Evolutionary conservation across 2,113 vertebrate genomes (phyloP), one percentile per base, ranked within the genome.

Genomic region (Chaenocephalus aceratus): DNA sequence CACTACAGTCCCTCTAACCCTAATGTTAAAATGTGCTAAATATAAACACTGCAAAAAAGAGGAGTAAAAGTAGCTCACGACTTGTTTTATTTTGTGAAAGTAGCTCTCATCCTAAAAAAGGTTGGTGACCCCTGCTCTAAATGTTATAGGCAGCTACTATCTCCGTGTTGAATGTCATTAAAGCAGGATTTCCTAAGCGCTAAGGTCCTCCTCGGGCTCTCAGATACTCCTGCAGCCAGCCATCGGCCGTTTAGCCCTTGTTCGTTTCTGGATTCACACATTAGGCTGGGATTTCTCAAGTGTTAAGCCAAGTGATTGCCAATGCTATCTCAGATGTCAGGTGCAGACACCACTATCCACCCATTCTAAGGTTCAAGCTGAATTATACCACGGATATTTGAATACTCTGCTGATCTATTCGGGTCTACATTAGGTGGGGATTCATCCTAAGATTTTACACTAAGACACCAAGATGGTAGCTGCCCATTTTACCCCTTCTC

Each of bases 261-360:
- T 86, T 78, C 61, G 3, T 80, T 70, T 75, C 71, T 77, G 66
- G 34, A 73, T 82, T 76, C 23, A 30, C 18, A 77, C 41, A 60
- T 75, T 69, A 84, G 73, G 41, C 72, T 18, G 51, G 80, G 58
- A 77, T 88, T 86, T 78, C 46, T 69, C 7, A 13, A 0, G 66
- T 36, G 49, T 30, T 85, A 77, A 89, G 79, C 68, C 83, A 80
- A 54, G 57, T 44, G 23, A 77, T 76, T 67, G 75, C 61, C 77
- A 45, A 46, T 13, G 4, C 80, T 82, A 83, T 87, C 77, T 57
- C 53, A 46, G 61, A 60, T 79, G 73, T 36, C 46, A 63, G 26
- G 53, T 34, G 26, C 57, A 80, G 75, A 68, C 56, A 49, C 53
- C 13, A 13, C 13, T 2, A 54, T 15, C 52, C 49, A 51, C 14